Base-by-base conservation (phyloP, 2,888 invertebrate genomes). In the Aleiodes alternator region DNA sequence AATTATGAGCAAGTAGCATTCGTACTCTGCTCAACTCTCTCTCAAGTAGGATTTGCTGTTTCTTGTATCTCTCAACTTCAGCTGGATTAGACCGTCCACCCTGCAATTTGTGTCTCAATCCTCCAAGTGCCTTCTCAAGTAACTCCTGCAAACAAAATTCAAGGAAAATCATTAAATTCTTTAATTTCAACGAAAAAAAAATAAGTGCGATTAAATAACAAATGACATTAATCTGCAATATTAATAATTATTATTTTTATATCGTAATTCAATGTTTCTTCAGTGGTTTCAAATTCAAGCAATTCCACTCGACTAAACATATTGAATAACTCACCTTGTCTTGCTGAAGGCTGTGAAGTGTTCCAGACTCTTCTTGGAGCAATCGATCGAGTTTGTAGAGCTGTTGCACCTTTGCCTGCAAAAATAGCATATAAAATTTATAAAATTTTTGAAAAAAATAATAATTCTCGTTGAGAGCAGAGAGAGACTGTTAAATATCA, bases 1-100 rank as follows among this genome's bases (percentile, higher is more conserved):
- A 97, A 92, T 97, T 96, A 91, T 96, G 95, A 80, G 97, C 96
- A 85, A 97, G 90, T 90, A 97, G 93, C 79, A 95, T 94, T 89
- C 96, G 94, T 74, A 97, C 96, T 76, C 96, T 92, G 80, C 95
- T 94, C 79, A 97, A 90, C 89, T 97, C 97, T 76, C 94, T 92
- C 89, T 95, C 95, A 76, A 95, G 89, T 70, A 94, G 91, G 64
- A 92, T 91, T 86, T 95, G 94, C 84, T 95, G 95, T 82, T 94
- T 93, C 81, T 92, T 91, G 80, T 94, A 93, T 71, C 92, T 92
- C 85, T 94, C 94, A 73, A 94, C 89, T 80, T 93, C 94, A 76
- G 92, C 91, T 23, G 93, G 92, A 86, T 91, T 91, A 79, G 90
- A 91, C 74, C 91, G 90, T 77, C 91, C 92, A 81, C 92, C 94